Evolutionary conservation across 2,113 vertebrate species (phyloP), one percentile per base, ranked within the genome.

Genomic region (Oryzias woworae): DNA sequence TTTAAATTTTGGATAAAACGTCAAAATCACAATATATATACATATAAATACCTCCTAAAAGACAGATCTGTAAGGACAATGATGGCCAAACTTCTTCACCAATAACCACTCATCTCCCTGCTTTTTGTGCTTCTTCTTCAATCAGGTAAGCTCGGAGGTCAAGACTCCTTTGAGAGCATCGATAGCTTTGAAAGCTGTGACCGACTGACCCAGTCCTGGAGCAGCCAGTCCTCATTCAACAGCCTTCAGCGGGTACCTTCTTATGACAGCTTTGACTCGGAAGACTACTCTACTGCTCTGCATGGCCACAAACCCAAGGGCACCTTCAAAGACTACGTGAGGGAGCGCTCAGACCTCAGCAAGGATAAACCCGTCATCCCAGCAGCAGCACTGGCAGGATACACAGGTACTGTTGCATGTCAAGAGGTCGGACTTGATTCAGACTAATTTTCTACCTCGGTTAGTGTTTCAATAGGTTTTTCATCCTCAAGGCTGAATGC

Each of bases 311-410:
- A 98, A 70, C 95, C 96, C 87, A 99, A 99, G 90, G 97, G 96
- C 88, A 99, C 97, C 80, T 99, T 99, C 93, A 99, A 99, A 91
- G 97, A 99, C 93, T 99, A 99, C 85, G 97, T 99, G 90, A 92
- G 97, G 79, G 97, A 99, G 79, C 94, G 97, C 48, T 94, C 96
- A 0, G 97, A 99, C 87, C 95, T 97, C 92, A 98, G 96, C 93
- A 98, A 98, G 88, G 97, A 98, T 89, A 99, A 99, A 77, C 97
- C 97, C 0, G 97, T 99, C 88, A 98, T 98, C 57, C 97, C 97
- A 49, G 96, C 97, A 16, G 97, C 97, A 1, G 97, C 96, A 28
- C 92, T 99, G 44, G 97, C 97, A 36, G 97, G 97, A 43, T 99
- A 99, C 92, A 99, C 97, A 93, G 97, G 97, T 99, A 89, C 46